Percentiles rank a stretch among this genome's conserved stretches.
These are phyloP conservation scores for Pelecanus crispus DNA, from an alignment of 2,113 vertebrate genomes.

Conservation along the genomic window DNA sequence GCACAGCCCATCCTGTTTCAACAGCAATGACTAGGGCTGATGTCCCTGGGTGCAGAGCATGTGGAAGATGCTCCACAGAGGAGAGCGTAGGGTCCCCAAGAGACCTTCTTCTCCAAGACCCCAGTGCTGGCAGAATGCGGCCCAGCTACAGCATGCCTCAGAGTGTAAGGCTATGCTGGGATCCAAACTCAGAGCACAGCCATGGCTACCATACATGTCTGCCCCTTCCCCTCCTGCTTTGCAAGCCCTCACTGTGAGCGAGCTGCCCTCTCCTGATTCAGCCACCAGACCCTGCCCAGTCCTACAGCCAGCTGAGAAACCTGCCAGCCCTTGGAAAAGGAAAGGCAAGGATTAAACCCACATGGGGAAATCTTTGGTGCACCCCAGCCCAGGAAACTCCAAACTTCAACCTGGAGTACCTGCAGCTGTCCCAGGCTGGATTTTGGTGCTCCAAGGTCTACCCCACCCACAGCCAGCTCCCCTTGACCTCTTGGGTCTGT, in stretches of 20 bases:
- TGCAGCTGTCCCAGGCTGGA: background rate
- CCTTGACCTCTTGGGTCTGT: background rate
- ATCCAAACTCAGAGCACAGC: background rate
- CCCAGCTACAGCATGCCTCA: background rate
- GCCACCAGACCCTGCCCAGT: background rate
- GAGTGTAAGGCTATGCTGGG: background rate
- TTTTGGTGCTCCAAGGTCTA: background rate
- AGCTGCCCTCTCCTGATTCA: background rate
- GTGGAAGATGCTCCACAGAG: background rate
- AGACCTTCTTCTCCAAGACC: background rate
- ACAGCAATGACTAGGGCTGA: background rate
- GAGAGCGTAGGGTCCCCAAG: background rate
- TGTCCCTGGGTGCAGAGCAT: fast-evolving
- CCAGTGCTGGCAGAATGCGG: background rate
- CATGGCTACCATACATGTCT: background rate
- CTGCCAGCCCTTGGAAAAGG: background rate
- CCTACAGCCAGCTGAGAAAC: background rate
- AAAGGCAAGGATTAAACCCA: background rate
- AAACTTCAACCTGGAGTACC: background rate
- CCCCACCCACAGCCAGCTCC: background rate
- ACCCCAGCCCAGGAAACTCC: background rate
- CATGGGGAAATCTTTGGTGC: background rate
- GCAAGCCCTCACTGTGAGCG: background rate
- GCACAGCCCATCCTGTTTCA: background rate
- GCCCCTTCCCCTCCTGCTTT: background rate